Evolutionary conservation across 1,140 invertebrate genomes (phyloP).

Genomic region (Drosophila asahinai): DNA sequence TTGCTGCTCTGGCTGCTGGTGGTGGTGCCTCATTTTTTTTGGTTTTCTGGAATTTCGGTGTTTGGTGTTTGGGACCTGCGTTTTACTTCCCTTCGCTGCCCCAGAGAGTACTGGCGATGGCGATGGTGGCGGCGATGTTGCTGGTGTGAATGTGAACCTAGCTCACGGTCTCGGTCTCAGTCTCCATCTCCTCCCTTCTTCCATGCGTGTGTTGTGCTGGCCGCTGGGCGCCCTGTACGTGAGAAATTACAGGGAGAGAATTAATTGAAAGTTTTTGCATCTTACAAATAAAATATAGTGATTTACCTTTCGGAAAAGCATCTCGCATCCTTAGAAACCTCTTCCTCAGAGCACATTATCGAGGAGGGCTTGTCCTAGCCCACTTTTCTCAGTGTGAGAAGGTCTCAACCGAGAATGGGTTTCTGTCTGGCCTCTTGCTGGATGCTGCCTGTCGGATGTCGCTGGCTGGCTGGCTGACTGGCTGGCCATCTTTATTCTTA

Average conservation of each 20-base stretch:
- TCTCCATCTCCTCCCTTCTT: background rate
- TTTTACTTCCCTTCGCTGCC: conserved; percentile 60
- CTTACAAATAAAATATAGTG: no score
- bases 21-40: conserved; percentile 63
- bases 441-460: conserved; percentile 20
- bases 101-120: conserved; percentile 12
- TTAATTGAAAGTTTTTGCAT: background rate
- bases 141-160: conserved; percentile 45
- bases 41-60: conserved; percentile 56
- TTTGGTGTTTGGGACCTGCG: conserved; percentile 70
- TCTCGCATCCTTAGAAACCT: no score
- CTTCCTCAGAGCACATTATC: background rate
- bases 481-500: conserved; percentile 43
- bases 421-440: conserved; percentile 25
- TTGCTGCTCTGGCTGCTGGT: conserved; percentile 22
- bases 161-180: conserved; percentile 15
- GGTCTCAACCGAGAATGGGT: conserved; percentile 13
- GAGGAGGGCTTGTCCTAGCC: background rate
- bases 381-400: background rate
- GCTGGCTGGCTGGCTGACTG: conserved; percentile 18
- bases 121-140: conserved; percentile 37
- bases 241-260: conserved; percentile 14
- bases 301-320: background rate
- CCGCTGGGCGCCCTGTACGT: conserved; percentile 21
- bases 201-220: conserved; percentile 37